Base-by-base conservation (phyloP, 2,113 vertebrate genomes). In the Microtus richardsoni region DNA sequence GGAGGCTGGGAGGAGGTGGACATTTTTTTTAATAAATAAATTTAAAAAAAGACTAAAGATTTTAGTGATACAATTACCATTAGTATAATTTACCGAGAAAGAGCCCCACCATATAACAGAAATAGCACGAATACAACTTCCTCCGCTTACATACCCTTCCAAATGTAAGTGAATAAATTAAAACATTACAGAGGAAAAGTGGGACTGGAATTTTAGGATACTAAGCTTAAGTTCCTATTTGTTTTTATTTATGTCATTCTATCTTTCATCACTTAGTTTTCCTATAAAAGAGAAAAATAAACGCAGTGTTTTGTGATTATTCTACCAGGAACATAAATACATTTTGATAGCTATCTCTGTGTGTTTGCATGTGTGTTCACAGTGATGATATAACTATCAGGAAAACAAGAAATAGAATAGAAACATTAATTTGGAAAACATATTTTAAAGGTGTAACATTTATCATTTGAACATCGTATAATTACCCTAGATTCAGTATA, bases 401-500 rank as follows among this genome's bases (percentile, higher is more conserved):
- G 41, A 49, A 60, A 74, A 78, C n/a, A 85, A 64, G 60, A 58
- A 74, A 79, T 54, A 2, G 3, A 78, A 30, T 91, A 24, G 73
- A 94, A 94, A 62, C 41, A 80, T 74, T 88, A 87, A 75, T 4
- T 62, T 79, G 80, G 26, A 84, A 80, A 92, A 71, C 0, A 91
- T 49, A 11, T 21, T 24, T 70, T 22, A 36, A 87, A 39, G 41
- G 16, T 71, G 11, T 8, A 77, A 85, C 19, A 24, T n/a, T 68
- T 52, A 68, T 49, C 1, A 24, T 49, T 14, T 70, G 21, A 41
- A 71, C 13, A 66, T 83, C 54, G 80, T 88, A n/a, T 58, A 89
- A 78, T 82, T n/a, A 47, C 47, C 0, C 19, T 60, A n/a, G 10
- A 80, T 52, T 86, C 39, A 78, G 6, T 44, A 64, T 3, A 39